Conservation (phyloP, 2,797 vertebrate genomes). For the Cheirogaleus major region DNA sequence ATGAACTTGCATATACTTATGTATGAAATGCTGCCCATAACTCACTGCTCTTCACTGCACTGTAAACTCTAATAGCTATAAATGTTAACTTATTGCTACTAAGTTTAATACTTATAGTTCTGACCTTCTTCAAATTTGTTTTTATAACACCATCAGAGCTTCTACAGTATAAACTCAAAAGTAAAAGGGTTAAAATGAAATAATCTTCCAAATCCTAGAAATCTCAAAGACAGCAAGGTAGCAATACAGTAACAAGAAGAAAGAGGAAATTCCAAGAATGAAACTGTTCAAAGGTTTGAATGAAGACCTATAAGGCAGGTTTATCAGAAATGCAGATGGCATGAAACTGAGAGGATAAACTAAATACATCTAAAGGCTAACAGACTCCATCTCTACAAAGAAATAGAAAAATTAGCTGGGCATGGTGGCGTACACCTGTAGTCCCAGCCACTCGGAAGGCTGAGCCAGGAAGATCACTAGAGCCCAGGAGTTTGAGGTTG, state of each 20-base stretch:
- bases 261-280: not conserved
- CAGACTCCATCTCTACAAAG: not conserved
- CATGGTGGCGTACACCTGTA: not conserved
- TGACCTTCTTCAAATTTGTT: not conserved
- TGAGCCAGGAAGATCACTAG: not conserved
- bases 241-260: not conserved
- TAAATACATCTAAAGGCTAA: not conserved
- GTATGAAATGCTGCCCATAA: not conserved
- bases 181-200: not conserved
- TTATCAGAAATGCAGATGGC: not conserved
- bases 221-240: not conserved
- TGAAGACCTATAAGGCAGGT: not conserved
- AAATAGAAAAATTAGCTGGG: not conserved
- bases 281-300: not conserved
- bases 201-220: not conserved
- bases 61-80: not conserved
- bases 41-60: not conserved
- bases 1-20: not conserved
- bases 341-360: not conserved
- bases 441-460: not conserved
- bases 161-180: slow-evolving; percentile 3
- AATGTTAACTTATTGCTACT: not conserved
- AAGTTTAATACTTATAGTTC: not conserved
- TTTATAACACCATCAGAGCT: not conserved
- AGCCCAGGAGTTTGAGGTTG: not conserved